A percentile compares a stretch with the other conserved stretches of the same genome.
phyloP scores from a whole-genome alignment of 2,797 vertebrate species.

The Urocyon cinereoargenteus region DNA sequence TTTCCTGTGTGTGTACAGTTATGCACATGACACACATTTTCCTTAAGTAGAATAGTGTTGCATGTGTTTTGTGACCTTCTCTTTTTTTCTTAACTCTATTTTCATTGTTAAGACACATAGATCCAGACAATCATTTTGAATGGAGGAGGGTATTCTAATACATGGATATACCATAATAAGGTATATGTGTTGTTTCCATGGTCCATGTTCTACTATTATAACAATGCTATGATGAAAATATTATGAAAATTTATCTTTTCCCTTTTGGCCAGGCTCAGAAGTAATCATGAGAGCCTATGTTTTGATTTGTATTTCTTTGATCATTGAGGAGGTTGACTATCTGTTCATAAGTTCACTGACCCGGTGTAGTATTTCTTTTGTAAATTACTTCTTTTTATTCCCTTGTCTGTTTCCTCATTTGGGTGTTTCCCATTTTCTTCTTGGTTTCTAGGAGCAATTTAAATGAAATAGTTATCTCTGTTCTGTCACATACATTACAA shows the following conservation, averaged over 20 bases:
- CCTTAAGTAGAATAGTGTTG: neutral
- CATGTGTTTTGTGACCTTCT: neutral
- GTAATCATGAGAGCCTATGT: neutral
- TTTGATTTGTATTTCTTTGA: neutral
- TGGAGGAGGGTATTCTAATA: neutral
- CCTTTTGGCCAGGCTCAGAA: neutral
- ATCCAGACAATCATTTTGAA: neutral
- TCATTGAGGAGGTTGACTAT: neutral
- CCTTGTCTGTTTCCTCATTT: neutral
- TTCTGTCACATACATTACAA: neutral
- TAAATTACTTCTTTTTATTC: neutral
- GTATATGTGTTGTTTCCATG: neutral
- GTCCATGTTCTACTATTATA: neutral
- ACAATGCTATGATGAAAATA: neutral
- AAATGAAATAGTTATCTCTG: neutral
- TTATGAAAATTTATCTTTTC: slow-evolving; percentile 6
- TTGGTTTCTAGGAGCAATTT: slow-evolving; percentile 40
- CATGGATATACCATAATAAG: neutral
- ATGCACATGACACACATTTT: neutral
- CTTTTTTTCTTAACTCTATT: neutral
- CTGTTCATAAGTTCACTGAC: neutral
- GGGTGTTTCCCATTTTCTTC: neutral
- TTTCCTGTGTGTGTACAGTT: neutral
- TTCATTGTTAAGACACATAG: neutral
- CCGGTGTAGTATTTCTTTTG: neutral